phyloP scores from a whole-genome alignment of 1,140 invertebrate genomes.

The Apis laboriosa region DNA sequence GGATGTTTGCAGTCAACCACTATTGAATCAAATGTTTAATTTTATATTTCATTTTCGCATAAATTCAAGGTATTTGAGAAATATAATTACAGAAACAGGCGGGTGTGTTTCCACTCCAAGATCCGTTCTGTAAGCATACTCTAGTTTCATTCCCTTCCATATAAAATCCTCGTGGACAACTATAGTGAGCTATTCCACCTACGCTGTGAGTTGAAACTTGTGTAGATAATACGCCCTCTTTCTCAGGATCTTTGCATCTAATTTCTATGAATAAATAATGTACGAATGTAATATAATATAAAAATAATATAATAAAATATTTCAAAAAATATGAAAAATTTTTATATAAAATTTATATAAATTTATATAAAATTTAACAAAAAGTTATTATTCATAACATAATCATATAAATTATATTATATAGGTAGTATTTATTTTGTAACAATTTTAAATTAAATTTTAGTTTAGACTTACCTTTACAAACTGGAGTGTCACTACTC shows the following conservation, averaged over 20 bases:
- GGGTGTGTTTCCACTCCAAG: slow-evolving; percentile 91
- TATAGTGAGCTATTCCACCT: slow-evolving; percentile 89
- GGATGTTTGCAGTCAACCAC: slow-evolving; percentile 92
- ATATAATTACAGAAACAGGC: slow-evolving; percentile 88
- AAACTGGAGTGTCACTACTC: slow-evolving; percentile 89
- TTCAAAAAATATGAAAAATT: not conserved
- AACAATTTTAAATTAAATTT: not conserved
- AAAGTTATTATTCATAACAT: not conserved
- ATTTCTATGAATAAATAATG: slow-evolving; percentile 83
- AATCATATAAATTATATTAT: not conserved
- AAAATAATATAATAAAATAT: slow-evolving; percentile 30
- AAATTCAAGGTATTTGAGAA: not conserved
- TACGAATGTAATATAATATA: slow-evolving; percentile 33
- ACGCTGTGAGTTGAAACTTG: slow-evolving; percentile 86
- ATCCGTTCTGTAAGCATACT: slow-evolving; percentile 88
- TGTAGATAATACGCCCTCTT: slow-evolving; percentile 81
- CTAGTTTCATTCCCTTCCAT: slow-evolving; percentile 90
- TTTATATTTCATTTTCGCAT: not conserved
- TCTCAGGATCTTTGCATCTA: slow-evolving; percentile 87
- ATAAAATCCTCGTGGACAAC: slow-evolving; percentile 90
- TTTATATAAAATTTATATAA: not conserved
- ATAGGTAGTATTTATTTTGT: not conserved
- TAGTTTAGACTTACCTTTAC: slow-evolving; percentile 83
- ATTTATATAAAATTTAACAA: not conserved
- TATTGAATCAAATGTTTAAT: slow-evolving; percentile 72